Evolutionary conservation across 2,113 vertebrate species (phyloP), one percentile per base, ranked within the genome.

Genomic region (Dendropsophus ebraccatus): DNA sequence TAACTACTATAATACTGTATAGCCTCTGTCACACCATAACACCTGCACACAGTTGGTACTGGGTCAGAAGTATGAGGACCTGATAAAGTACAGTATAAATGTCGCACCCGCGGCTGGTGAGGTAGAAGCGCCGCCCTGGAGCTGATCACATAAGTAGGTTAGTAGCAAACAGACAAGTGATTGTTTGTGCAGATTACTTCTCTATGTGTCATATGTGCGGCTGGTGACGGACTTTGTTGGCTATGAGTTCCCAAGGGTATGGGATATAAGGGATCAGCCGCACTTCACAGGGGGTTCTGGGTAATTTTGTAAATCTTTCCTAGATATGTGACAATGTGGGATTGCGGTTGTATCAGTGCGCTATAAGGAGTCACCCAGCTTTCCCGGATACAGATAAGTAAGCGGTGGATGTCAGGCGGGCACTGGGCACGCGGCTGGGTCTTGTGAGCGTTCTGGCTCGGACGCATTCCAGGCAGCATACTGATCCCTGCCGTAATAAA

Each of bases 131-230:
- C 5, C 16, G n/a, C 25, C 17, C 49, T 54, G 14, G 3, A 1
- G 47, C 74, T 50, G 16, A 52, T 52, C 74, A 49, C 49, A 77
- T 30, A 50, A 77, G 49, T 52, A 30, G 47, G 74, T 77, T 77
- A 77, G 49, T 9, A 32, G 28, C 8, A 21, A 19, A 77, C 74
- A 77, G 49, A 19, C 25, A 4, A 7, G 14, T 1, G 47, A 77
- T 52, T 77, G 74, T 77, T 74, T 21, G 28, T 50, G 49, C 74
- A 19, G 74, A 19, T 52, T 77, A 77, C 32, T 25, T 30, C 28
- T 52, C 13, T 30, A 52, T 49, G 47, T 75, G 72, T 75, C 72
- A 21, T n/a, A 23, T 49, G 69, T 5, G 9, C 67, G 14, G 67
- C 67, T 25, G 69, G n/a, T 62, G 13, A 62, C n/a, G 58, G n/a